Evolutionary conservation across 1,140 invertebrate species (phyloP).

Genomic region (Marisa cornuarietis): DNA sequence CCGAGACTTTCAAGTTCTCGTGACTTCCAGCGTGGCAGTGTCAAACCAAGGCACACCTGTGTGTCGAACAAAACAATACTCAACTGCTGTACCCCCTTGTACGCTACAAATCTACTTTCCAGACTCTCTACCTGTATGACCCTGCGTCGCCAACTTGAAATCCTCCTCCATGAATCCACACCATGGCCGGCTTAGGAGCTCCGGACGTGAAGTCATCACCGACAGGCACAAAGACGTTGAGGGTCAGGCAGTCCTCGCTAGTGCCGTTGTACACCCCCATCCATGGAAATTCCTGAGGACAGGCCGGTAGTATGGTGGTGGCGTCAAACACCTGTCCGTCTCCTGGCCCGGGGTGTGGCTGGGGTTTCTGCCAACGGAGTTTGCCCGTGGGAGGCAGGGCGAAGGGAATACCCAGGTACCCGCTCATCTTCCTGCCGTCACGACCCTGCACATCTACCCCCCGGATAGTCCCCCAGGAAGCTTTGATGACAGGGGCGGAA

Average conservation of each 20-base stretch:
- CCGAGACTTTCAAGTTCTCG: too few relatives aligned
- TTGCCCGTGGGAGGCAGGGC: constrained; percentile 20
- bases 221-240: not conserved
- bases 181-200: constrained; percentile 1
- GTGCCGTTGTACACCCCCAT: not conserved
- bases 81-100: too few relatives aligned
- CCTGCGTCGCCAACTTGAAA: not conserved
- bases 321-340: constrained; percentile 12
- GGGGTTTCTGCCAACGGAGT: constrained; percentile 21
- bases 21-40: too few relatives aligned
- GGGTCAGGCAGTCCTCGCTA: constrained; percentile 10
- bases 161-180: constrained; percentile 12
- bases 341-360: constrained; percentile 11
- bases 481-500: not conserved
- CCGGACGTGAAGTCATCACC: not conserved
- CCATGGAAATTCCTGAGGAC: not conserved
- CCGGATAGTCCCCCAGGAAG: constrained; percentile 17
- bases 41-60: too few relatives aligned
- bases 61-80: too few relatives aligned
- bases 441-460: constrained; percentile 4
- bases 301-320: not conserved
- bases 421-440: constrained; percentile 11
- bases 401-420: constrained; percentile 24
- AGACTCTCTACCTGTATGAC: constrained; percentile 3
- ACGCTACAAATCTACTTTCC: too few relatives aligned